These are phyloP conservation scores for Orthonyx spaldingii DNA, from an alignment of 2,113 vertebrate genomes.

Conservation along the genomic window DNA sequence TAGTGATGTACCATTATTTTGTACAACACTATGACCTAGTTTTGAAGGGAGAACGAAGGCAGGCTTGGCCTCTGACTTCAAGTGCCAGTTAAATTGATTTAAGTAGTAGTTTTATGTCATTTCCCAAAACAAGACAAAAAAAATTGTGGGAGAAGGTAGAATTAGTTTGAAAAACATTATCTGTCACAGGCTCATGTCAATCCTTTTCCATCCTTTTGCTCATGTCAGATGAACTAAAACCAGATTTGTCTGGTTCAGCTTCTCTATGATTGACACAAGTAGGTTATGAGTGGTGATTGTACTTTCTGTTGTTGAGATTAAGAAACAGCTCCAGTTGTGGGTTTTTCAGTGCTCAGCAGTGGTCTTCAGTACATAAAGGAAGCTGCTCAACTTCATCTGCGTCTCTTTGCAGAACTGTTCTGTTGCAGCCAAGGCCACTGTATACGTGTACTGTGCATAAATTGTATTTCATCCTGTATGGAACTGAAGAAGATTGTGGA, in stretches of 20 bases:
- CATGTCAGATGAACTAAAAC: not conserved
- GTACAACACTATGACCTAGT: not conserved
- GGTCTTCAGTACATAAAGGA: not conserved
- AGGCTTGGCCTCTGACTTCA: not conserved
- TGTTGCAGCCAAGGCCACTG: not conserved
- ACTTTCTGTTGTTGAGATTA: not conserved
- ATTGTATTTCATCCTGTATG: not conserved
- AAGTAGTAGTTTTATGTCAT: not conserved
- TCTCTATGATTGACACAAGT: not conserved
- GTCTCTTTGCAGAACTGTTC: not conserved
- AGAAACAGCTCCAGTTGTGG: not conserved
- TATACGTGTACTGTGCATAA: not conserved
- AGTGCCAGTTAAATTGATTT: not conserved
- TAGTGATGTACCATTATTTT: not conserved
- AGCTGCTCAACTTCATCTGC: not conserved
- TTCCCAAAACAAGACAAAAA: not conserved
- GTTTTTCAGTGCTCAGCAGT: not conserved
- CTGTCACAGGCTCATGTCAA: not conserved
- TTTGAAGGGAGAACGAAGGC: not conserved
- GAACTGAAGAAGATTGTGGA: not conserved
- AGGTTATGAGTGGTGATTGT: not conserved
- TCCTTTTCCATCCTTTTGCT: not conserved
- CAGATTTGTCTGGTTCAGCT: not conserved
- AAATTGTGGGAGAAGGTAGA: not conserved
- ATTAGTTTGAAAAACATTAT: not conserved